Base-by-base conservation (phyloP, 2,113 vertebrate species). In the Ptilorrhoa leucosticta region DNA sequence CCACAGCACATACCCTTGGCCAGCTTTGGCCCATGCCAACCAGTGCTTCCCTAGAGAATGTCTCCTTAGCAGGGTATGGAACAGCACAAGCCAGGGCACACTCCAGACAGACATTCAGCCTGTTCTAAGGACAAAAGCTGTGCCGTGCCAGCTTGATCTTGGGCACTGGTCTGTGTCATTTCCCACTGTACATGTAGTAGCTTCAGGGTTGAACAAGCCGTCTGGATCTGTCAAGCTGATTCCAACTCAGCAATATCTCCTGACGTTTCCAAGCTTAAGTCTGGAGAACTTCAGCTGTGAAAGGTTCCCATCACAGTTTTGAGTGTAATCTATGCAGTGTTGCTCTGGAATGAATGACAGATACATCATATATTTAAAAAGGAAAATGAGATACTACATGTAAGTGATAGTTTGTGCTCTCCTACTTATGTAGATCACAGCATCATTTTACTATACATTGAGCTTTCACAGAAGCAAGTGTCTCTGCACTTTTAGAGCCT, bases 251-350 rank as follows among this genome's bases (percentile, higher is more conserved):
- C 58, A 54, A 31, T 33, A 16, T 77, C 35, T 95, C 39, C 63
- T 86, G 63, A 39, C 0, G 0, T 92, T 95, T 89, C 80, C 63
- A 66, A 80, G 71, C 54, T 86, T 88, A 45, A 80, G 15, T 70
- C 83, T 94, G 69, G n/a, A 94, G 79, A 94, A 39, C 26, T 88
- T 93, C 79, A 63, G 33, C 92, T 90, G 63, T 73, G 83, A 90
- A 90, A 93, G 53, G 35, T 81, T 93, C 54, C 60, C 92, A 39
- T 80, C 66, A 45, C 75, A 69, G 63, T 66, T 82, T 76, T 61
- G 45, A 78, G 48, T 87, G 47, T 92, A 2, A 1, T 71, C 51
- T 91, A 44, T 85, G 77, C 69, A 19, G 31, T 27, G 40, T 79
- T 84, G 70, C 78, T 19, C 65, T 87, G 83, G 80, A 82, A 82